Conservation (phyloP, 2,888 invertebrate genomes). For the Steromphala cineraria region DNA sequence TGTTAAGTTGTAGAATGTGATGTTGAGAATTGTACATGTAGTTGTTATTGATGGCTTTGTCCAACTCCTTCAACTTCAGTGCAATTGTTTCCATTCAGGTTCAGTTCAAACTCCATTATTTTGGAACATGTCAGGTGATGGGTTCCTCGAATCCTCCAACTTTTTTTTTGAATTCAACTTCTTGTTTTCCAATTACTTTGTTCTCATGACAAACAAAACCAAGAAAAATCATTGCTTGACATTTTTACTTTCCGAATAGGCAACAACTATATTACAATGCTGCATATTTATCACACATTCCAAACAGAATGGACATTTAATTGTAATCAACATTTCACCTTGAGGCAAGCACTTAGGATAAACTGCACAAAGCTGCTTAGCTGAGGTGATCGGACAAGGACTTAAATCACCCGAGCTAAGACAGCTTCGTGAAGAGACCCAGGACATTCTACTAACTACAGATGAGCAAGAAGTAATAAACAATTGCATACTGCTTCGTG, state of each 20-base stretch:
- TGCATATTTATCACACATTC: slow-evolving; percentile 7
- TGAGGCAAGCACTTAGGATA: not conserved
- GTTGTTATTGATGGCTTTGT: no score
- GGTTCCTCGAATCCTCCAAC: no score
- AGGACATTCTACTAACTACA: not conserved
- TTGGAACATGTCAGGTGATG: no score
- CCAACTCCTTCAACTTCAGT: no score
- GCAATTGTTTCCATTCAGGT: no score
- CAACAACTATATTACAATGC: slow-evolving; percentile 15
- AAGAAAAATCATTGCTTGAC: not conserved
- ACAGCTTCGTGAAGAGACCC: not conserved
- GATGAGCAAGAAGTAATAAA: not conserved
- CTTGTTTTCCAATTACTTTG: not conserved
- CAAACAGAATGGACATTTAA: not conserved
- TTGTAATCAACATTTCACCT: not conserved
- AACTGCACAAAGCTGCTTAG: no score
- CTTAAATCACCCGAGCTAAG: no score
- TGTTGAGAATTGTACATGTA: no score
- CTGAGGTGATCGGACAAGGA: no score
- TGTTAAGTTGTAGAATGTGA: no score
- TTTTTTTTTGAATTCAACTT: no score
- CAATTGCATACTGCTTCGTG: not conserved
- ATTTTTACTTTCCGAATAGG: slow-evolving; percentile 9
- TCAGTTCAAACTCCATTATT: no score
- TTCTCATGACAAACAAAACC: not conserved